Evolutionary conservation across 2,888 invertebrate genomes (phyloP).

Genomic region (Cartodere bifasciata): DNA sequence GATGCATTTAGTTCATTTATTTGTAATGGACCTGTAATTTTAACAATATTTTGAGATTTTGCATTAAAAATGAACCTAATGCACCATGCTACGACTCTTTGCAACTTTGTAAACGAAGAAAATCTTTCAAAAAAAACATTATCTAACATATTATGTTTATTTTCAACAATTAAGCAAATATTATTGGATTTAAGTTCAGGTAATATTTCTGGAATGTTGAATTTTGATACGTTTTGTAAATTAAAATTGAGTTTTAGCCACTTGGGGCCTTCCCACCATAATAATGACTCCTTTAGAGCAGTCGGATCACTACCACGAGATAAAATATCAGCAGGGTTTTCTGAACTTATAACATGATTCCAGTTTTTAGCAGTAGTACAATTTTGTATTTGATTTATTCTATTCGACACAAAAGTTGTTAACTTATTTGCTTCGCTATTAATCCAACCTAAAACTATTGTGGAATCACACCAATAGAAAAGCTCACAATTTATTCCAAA

Average conservation of each 20-base stretch:
- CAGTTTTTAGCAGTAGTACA: constrained; percentile 10
- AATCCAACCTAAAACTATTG: constrained; percentile 2
- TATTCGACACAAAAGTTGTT: constrained; percentile 18
- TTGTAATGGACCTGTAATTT: background rate
- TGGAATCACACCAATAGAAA: background rate
- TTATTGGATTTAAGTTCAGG: too few species aligned
- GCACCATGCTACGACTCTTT: constrained; percentile 6
- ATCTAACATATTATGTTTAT: background rate
- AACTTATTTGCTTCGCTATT: constrained; percentile 10
- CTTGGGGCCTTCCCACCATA: constrained; percentile 15
- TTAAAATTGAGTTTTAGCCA: too few species aligned
- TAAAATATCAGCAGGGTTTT: constrained; percentile 17
- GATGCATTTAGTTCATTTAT: background rate
- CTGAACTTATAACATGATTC: constrained; percentile 12
- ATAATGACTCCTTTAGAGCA: constrained; percentile 7
- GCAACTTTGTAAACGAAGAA: constrained; percentile 6
- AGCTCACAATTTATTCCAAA: constrained; percentile 4
- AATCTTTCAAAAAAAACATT: constrained; percentile 2
- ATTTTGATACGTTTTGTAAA: too few species aligned
- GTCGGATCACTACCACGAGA: constrained; percentile 13
- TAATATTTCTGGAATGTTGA: too few species aligned
- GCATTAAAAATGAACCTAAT: constrained; percentile 4
- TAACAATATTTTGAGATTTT: background rate
- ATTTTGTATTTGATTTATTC: constrained; percentile 16
- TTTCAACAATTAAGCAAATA: background rate